Base-by-base conservation (phyloP, 2,888 invertebrate species). In the Drosophila anomelani region DNA sequence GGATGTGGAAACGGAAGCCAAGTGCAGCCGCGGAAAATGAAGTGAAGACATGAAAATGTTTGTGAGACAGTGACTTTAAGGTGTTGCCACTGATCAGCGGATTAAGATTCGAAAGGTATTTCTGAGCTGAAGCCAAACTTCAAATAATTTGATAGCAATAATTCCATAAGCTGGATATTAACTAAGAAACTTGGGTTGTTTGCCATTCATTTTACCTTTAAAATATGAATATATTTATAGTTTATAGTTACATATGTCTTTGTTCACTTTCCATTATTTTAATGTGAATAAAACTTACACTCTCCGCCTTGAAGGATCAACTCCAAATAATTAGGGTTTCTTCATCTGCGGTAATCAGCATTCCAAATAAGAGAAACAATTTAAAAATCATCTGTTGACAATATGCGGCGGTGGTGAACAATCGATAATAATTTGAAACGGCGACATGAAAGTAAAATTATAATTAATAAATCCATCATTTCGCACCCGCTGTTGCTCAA, bases 401-500 rank as follows among this genome's bases (percentile, higher is more conserved):
- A 38, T 36, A 47, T 55, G 43, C 43, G 15, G 34, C 34, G n/a
- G 17, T 7, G n/a, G 8, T 20, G 17, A n/a, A 26, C 15, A 38
- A 44, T 62, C 36, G 43, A 60, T 60, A 62, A 46, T 61, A 8
- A 61, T 34, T 57, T 41, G 29, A 36, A 17, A 8, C 20, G 8
- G 56, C 55, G 13, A 41, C 38, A 75, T 54, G 43, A 70, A 76
- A 72, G 73, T 71, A 39, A 72, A 76, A 73, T 73, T 67, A 47
- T 81, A 81, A 84, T 84, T 79, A 81, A 77, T 84, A 76, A 76
- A 88, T 88, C 57, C 59, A 72, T 78, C 71, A 80, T 57, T 76
- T 58, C 56, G 69, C 41, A 54, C 46, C 41, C 36, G 57, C 36
- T 55, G 63, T 39, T 38, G 39, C 23, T 9, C 41, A 20, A 26